phyloP scores from a whole-genome alignment of 2,888 invertebrate species.

The Amiota minor region DNA sequence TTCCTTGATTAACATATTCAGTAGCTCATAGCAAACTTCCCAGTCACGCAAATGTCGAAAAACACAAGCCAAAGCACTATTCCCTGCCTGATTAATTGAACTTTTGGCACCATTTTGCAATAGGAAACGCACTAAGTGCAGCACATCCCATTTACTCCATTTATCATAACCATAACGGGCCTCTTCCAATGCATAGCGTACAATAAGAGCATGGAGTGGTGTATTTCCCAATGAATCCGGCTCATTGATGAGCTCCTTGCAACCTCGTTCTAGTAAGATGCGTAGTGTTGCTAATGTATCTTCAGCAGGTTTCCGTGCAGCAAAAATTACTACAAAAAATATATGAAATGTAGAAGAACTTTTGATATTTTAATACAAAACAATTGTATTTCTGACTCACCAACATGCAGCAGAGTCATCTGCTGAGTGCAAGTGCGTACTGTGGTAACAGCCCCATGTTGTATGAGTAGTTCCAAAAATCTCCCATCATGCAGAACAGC shows the following conservation, averaged over 20 bases:
- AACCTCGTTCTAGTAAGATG: slow-evolving; percentile 81
- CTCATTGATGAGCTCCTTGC: slow-evolving; percentile 82
- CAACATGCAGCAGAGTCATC: slow-evolving; percentile 81
- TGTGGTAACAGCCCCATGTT: slow-evolving; percentile 81
- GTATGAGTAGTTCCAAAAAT: slow-evolving; percentile 79
- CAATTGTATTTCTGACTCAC: slow-evolving; percentile 63
- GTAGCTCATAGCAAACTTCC: slow-evolving; percentile 76
- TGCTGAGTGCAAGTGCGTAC: slow-evolving; percentile 82
- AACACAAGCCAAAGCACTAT: slow-evolving; percentile 82
- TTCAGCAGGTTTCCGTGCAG: slow-evolving; percentile 81
- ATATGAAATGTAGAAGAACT: too few relatives aligned
- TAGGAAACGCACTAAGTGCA: slow-evolving; percentile 79
- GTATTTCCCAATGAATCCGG: slow-evolving; percentile 84
- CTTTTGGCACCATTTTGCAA: slow-evolving; percentile 79
- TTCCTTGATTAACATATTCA: slow-evolving; percentile 73
- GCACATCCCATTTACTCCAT: slow-evolving; percentile 84
- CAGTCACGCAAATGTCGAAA: slow-evolving; percentile 81
- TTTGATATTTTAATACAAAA: background rate
- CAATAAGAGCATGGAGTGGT: slow-evolving; percentile 80
- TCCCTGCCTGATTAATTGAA: slow-evolving; percentile 81
- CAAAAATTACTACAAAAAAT: slow-evolving; percentile 76
- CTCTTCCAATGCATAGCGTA: slow-evolving; percentile 81
- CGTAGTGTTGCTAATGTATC: slow-evolving; percentile 81
- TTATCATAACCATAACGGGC: slow-evolving; percentile 80
- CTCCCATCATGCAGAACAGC: slow-evolving; percentile 82